Evolutionary conservation across 1,140 invertebrate species (phyloP).

Genomic region (Ips nitidus): DNA sequence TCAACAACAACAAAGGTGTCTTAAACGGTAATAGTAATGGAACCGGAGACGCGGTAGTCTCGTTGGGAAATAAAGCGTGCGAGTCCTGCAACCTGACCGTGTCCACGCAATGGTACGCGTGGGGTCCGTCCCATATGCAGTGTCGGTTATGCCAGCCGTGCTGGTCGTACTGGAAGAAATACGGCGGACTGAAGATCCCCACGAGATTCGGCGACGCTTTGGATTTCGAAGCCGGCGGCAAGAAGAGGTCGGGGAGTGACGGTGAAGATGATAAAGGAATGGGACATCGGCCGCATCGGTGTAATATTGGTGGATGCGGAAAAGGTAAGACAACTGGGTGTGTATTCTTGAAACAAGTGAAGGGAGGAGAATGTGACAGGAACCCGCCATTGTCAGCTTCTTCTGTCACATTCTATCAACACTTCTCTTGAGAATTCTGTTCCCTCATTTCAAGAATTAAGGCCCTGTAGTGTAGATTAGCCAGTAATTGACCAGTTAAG

Average conservation of each 20-base stretch:
- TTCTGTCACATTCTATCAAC: too few species aligned
- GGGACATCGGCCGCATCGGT: constrained; percentile 81
- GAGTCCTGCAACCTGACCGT: constrained; percentile 78
- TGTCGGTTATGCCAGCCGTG: constrained; percentile 90
- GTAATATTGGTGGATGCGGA: constrained; percentile 84
- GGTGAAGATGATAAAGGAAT: constrained; percentile 56
- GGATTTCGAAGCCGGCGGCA: constrained; percentile 60
- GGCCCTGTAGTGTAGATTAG: constrained; percentile 71
- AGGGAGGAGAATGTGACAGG: too few species aligned
- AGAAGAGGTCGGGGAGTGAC: constrained; percentile 56
- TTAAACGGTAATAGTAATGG: constrained; percentile 74
- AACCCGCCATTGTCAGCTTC: too few species aligned
- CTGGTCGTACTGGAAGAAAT: constrained; percentile 99
- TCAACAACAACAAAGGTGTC: constrained; percentile 65
- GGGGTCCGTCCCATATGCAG: constrained; percentile 87
- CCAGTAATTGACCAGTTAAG: constrained; percentile 59
- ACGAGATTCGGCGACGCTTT: constrained; percentile 61
- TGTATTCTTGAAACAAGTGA: background rate
- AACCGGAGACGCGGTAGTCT: constrained; percentile 60
- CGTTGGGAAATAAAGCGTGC: constrained; percentile 69
- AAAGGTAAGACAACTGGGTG: constrained; percentile 56
- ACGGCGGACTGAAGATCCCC: constrained; percentile 86
- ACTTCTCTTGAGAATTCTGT: too few species aligned
- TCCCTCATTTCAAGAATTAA: too few species aligned
- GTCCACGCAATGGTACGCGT: constrained; percentile 92